These are phyloP conservation scores for Liopterus haemorrhoidalis DNA, from an alignment of 2,888 invertebrate species.

Conservation along the genomic window DNA sequence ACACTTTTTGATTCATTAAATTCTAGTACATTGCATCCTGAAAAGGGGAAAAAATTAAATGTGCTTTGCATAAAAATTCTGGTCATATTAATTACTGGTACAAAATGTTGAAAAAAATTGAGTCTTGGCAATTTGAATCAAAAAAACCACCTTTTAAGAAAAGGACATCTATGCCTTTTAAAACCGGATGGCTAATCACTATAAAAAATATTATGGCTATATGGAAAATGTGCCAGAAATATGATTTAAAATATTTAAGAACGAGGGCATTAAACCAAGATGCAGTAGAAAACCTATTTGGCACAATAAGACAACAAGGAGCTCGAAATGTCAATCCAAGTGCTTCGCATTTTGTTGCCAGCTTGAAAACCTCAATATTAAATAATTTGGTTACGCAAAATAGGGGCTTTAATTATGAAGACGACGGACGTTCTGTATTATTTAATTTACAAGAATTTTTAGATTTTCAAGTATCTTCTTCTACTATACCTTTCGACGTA, in stretches of 20 bases:
- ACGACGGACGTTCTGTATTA: too few relatives aligned
- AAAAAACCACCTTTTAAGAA: too few relatives aligned
- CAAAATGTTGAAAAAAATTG: too few relatives aligned
- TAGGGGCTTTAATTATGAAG: too few relatives aligned
- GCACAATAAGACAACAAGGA: not conserved
- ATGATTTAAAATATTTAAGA: slow-evolving; percentile 16
- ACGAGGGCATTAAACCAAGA: slow-evolving; percentile 13
- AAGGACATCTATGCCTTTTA: too few relatives aligned
- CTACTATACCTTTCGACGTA: too few relatives aligned
- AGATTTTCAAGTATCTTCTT: too few relatives aligned
- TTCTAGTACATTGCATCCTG: too few relatives aligned
- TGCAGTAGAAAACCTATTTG: slow-evolving; percentile 12
- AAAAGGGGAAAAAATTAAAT: too few relatives aligned
- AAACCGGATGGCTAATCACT: slow-evolving; percentile 16
- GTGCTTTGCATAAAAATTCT: slow-evolving; percentile 17
- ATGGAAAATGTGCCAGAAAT: slow-evolving; percentile 5
- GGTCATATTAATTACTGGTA: slow-evolving; percentile 22
- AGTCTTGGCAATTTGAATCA: too few relatives aligned
- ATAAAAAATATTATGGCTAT: slow-evolving; percentile 8
- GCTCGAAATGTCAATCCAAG: slow-evolving; percentile 2
- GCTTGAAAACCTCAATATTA: not conserved
- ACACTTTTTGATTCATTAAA: slow-evolving; percentile 23
- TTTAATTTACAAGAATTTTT: too few relatives aligned
- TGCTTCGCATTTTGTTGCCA: slow-evolving; percentile 4
- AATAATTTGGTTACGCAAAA: slow-evolving; percentile 8